phyloP scores from a whole-genome alignment of 2,888 invertebrate species.

The Rotaria macrura region DNA sequence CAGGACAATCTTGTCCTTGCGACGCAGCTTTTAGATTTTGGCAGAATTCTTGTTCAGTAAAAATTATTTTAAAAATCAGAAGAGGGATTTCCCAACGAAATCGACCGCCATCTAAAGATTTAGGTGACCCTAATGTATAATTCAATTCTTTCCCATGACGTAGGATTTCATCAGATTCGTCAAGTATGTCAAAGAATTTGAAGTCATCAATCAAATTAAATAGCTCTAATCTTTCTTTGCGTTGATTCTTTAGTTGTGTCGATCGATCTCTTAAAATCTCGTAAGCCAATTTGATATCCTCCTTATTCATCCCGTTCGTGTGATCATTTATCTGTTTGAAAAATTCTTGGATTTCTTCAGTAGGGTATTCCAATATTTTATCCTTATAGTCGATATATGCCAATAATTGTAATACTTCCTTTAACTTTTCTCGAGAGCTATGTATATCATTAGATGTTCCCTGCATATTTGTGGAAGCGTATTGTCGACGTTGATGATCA shows the following conservation, averaged over 20 bases:
- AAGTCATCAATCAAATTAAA: neutral
- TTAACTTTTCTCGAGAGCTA: neutral
- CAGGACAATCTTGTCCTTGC: neutral
- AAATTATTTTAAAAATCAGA: neutral
- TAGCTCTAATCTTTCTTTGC: neutral
- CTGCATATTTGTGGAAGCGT: no score
- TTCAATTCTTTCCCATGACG: neutral
- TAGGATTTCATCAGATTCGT: neutral
- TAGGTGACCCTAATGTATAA: neutral
- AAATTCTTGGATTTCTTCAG: neutral
- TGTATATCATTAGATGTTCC: no score
- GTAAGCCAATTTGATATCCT: neutral
- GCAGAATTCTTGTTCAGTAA: neutral
- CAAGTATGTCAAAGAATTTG: neutral
- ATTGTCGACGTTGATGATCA: neutral
- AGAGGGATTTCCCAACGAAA: neutral
- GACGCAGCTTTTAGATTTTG: neutral
- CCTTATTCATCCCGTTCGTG: no score
- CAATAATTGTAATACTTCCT: neutral
- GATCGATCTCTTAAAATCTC: neutral
- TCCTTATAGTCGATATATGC: neutral
- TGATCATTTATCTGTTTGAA: no score
- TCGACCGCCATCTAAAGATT: neutral
- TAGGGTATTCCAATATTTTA: neutral
- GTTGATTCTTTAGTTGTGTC: neutral